Percentiles rank a stretch among this genome's conserved stretches.
These are phyloP conservation scores for Lutraria rhynchaena DNA, from an alignment of 1,140 invertebrate genomes.

Conservation along the genomic window DNA sequence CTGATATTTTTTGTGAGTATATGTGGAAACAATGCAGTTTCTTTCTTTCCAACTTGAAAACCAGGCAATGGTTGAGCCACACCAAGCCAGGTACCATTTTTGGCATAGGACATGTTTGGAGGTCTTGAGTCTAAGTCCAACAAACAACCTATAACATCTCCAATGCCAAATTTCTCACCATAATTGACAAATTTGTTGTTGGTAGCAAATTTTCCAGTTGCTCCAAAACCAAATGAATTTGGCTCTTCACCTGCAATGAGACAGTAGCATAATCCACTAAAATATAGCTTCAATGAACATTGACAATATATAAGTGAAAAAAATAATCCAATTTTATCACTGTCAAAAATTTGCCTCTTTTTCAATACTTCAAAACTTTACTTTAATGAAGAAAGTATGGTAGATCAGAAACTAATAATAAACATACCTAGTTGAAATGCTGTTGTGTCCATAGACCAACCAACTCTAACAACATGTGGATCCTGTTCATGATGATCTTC, in stretches of 20 bases:
- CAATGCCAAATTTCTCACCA: constrained; percentile 87
- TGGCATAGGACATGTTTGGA: constrained; percentile 88
- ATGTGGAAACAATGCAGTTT: constrained; percentile 92
- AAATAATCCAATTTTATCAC: too few relatives aligned
- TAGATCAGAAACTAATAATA: too few relatives aligned
- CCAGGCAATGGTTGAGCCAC: constrained; percentile 83
- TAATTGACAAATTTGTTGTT: constrained; percentile 91
- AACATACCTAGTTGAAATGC: constrained; percentile 92
- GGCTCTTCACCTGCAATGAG: constrained; percentile 86
- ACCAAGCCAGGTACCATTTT: constrained; percentile 92
- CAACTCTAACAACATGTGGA: constrained; percentile 90
- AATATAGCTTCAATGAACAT: too few relatives aligned
- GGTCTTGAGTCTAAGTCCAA: constrained; percentile 85
- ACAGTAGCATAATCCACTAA: too few relatives aligned
- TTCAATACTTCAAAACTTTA: too few relatives aligned
- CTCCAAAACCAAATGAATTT: constrained; percentile 93
- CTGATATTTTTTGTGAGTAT: constrained; percentile 93
- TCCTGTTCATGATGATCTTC: constrained; percentile 84
- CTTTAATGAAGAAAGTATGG: too few relatives aligned
- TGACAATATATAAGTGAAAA: too few relatives aligned
- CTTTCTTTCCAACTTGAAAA: constrained; percentile 81
- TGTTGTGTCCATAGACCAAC: constrained; percentile 90
- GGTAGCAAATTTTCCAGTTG: constrained; percentile 90
- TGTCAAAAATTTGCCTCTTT: too few relatives aligned
- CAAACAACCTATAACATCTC: constrained; percentile 92